Percentiles rank a stretch among this genome's conserved stretches.
These are phyloP conservation scores for Hyles vespertilio DNA, from an alignment of 1,140 invertebrate genomes.

Conservation along the genomic window DNA sequence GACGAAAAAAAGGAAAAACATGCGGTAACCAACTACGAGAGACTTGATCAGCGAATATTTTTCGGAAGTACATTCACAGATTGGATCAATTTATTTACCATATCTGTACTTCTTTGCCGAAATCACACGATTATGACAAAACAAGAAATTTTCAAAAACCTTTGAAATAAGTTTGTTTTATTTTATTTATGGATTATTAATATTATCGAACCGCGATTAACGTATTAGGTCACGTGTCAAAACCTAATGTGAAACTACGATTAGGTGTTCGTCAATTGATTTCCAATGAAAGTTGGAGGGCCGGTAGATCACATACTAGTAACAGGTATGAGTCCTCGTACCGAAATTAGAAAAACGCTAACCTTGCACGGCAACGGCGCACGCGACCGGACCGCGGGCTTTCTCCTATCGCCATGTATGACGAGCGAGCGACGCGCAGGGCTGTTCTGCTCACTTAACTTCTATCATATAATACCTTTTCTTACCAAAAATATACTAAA, in stretches of 20 bases:
- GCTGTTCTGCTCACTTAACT: constrained; percentile 26
- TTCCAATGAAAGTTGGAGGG: constrained; percentile 56
- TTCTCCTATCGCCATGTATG: constrained; percentile 54
- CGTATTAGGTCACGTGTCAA: too few species aligned
- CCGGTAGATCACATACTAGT: constrained; percentile 33
- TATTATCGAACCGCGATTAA: too few species aligned
- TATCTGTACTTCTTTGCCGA: too few species aligned
- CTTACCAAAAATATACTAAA: too few species aligned
- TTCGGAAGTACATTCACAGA: too few species aligned
- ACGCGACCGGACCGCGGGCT: constrained; percentile 49
- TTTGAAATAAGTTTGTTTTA: too few species aligned
- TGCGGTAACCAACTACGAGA: constrained; percentile 24
- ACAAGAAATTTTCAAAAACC: too few species aligned
- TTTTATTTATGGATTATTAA: too few species aligned
- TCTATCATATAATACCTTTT: too few species aligned
- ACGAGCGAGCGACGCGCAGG: constrained; percentile 14
- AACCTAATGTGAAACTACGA: constrained; percentile 3
- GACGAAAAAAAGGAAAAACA: constrained; percentile 46
- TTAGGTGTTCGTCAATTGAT: constrained; percentile 31
- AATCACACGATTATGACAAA: too few species aligned
- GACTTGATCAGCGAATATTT: not conserved
- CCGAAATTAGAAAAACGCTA: constrained; percentile 66
- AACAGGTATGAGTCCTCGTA: constrained; percentile 43
- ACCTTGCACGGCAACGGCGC: constrained; percentile 51
- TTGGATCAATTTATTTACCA: too few species aligned